phyloP scores from a whole-genome alignment of 1,140 invertebrate genomes.

The Brachionus asplanchnoidis region DNA sequence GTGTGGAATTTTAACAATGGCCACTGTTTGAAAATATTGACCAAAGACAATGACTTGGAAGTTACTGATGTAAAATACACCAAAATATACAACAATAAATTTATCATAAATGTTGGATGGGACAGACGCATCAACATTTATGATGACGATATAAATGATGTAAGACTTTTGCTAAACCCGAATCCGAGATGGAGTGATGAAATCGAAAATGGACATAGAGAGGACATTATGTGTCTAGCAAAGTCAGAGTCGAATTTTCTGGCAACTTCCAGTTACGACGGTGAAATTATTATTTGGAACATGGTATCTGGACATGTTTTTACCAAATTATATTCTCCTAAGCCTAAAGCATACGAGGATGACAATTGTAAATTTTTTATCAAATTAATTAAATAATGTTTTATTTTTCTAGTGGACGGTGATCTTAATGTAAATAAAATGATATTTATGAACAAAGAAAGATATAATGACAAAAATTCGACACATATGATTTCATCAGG shows the following conservation, averaged over 20 bases:
- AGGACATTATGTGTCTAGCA: slow-evolving; percentile 54
- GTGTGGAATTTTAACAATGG: slow-evolving; percentile 59
- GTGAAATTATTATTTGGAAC: slow-evolving; percentile 57
- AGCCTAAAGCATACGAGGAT: background rate
- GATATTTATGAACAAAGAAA: slow-evolving; percentile 50
- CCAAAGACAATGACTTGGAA: slow-evolving; percentile 51
- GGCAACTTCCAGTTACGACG: slow-evolving; percentile 56
- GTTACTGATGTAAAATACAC: slow-evolving; percentile 54
- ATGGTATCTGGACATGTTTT: slow-evolving; percentile 58
- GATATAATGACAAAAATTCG: slow-evolving; percentile 49
- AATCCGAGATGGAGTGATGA: slow-evolving; percentile 55
- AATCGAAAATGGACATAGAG: slow-evolving; percentile 53
- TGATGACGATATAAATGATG: slow-evolving; percentile 51
- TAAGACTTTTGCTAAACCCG: slow-evolving; percentile 51
- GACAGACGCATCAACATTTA: slow-evolving; percentile 57
- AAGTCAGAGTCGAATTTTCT: slow-evolving; percentile 54
- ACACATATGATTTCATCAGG: slow-evolving; percentile 54
- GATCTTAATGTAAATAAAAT: slow-evolving; percentile 53
- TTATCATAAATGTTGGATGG: slow-evolving; percentile 57
- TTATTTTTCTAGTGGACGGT: slow-evolving; percentile 52
- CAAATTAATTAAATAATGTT: background rate
- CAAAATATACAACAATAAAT: slow-evolving; percentile 56
- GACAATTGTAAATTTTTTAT: background rate
- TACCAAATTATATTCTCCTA: slow-evolving; percentile 39
- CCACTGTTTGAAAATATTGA: slow-evolving; percentile 50